Evolutionary conservation across 2,888 invertebrate genomes (phyloP), one percentile per base, ranked within the genome.

Genomic region (Teleiodes luculella): DNA sequence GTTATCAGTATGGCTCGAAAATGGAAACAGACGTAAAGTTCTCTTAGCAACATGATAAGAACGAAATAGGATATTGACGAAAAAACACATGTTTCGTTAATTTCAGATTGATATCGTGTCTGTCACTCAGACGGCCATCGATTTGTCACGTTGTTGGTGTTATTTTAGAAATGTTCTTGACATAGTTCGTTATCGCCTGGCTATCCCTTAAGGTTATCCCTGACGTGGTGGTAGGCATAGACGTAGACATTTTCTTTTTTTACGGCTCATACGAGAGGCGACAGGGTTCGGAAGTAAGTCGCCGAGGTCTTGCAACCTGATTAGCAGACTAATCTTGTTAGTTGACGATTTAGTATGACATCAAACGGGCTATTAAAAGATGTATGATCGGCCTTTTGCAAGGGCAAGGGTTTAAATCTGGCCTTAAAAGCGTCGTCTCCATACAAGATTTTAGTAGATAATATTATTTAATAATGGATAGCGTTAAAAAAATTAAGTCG

Each of bases 131-230:
- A 11, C 18, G 49, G 33, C 35, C 53, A 49, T 45, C 31, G 49
- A 49, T 43, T 48, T 50, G 39, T 39, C 16, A 16, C 20, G 30
- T 1, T 14, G 30, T 1, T 7, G 24, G 63, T 64, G 54, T 60
- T 59, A 64, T 66, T 66, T 67, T 64, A 64, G 68, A 65, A 53
- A 54, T 67, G 74, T 57, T 74, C 80, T 75, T 82, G 82, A 76
- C 82, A 78, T 63, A 71, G 66, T 71, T 82, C 60, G 58, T 69
- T 71, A 68, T 71, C 65, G 61, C 67, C 65, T 70, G 65, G 65
- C 60, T 16, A 24, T 24, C 7, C n/a, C n/a, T n/a, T n/a, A n/a
- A n/a, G n/a, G 58, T 64, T 68, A 66, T 69, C 68, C 70, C 67
- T 63, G 64, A 62, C 57, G 58, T 60, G n/a, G n/a, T n/a, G n/a